Conservation (phyloP, 2,113 vertebrate species). For the Upupa epops region DNA sequence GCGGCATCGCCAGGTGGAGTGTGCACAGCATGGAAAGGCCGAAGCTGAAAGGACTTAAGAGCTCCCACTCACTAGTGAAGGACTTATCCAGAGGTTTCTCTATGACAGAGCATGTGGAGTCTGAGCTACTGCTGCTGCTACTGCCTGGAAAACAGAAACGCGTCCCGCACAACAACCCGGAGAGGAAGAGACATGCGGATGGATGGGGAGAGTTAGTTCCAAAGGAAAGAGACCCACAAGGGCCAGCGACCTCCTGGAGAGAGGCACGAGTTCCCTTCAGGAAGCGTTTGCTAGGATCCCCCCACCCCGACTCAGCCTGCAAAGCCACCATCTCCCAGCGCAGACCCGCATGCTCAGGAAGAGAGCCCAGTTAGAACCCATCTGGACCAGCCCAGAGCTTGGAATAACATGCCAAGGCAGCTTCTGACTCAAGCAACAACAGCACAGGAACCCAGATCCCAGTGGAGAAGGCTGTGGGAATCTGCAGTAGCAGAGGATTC, state of each 20-base stretch:
- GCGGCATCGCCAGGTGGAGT: slow-evolving; percentile 72
- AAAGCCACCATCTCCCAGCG: slow-evolving; percentile 39
- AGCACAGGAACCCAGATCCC: slow-evolving; percentile 5
- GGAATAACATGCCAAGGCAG: slow-evolving; percentile 38
- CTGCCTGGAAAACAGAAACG: slow-evolving; percentile 88
- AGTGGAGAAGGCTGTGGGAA: slow-evolving; percentile 3
- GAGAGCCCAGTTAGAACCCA: not conserved
- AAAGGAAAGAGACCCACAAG: slow-evolving; percentile 38
- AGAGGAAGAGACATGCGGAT: slow-evolving; percentile 71
- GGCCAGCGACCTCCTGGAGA: slow-evolving; percentile 20
- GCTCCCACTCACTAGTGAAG: slow-evolving; percentile 91
- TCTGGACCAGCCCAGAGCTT: slow-evolving; percentile 1
- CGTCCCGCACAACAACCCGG: slow-evolving; percentile 71
- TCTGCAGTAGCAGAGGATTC: slow-evolving; percentile 45
- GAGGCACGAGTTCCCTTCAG: slow-evolving; percentile 10
- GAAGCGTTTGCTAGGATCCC: slow-evolving; percentile 36
- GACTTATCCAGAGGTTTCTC: slow-evolving; percentile 85
- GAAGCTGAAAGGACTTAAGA: slow-evolving; percentile 78
- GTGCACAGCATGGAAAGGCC: slow-evolving; percentile 71
- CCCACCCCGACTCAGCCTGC: slow-evolving; percentile 34
- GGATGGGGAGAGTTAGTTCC: slow-evolving; percentile 71
- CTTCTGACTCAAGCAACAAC: slow-evolving; percentile 20
- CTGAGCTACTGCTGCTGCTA: slow-evolving; percentile 88
- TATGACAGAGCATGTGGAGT: slow-evolving; percentile 85
- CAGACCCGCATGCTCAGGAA: slow-evolving; percentile 21